Evolutionary conservation across 2,888 invertebrate species (phyloP).

Genomic region (Augochlorella aurata): DNA sequence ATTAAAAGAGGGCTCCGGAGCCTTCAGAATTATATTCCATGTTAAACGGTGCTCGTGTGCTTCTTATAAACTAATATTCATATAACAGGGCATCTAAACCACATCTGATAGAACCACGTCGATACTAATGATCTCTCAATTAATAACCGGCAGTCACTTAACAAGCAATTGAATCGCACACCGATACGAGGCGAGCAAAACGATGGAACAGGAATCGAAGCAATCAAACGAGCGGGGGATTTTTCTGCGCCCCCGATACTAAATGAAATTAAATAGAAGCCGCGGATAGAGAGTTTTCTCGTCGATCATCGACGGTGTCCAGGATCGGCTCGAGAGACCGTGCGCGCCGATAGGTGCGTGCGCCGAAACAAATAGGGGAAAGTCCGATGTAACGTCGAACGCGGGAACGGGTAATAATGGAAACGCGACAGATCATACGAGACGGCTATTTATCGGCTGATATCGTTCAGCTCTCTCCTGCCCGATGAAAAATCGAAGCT

Average conservation of each 20-base stretch:
- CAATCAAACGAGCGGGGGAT: background rate
- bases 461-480: conserved; percentile 53
- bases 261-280: conserved; percentile 1
- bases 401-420: conserved; percentile 56
- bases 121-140: conserved; percentile 1
- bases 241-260: background rate
- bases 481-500: conserved; percentile 39
- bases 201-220: background rate
- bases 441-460: conserved; percentile 42
- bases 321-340: background rate
- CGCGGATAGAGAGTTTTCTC: conserved; percentile 4
- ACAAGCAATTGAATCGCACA: conserved; percentile 2
- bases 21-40: background rate
- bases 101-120: background rate
- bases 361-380: conserved; percentile 61
- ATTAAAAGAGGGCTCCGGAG: background rate
- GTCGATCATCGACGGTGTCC: conserved; percentile 7
- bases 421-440: conserved; percentile 58
- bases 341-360: conserved; percentile 7
- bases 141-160: conserved; percentile 4
- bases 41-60: background rate
- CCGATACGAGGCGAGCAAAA: background rate
- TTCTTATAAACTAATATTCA: background rate
- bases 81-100: background rate
- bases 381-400: conserved; percentile 53